Conservation (phyloP, 2,113 vertebrate species). For the Myotis yumanensis region DNA sequence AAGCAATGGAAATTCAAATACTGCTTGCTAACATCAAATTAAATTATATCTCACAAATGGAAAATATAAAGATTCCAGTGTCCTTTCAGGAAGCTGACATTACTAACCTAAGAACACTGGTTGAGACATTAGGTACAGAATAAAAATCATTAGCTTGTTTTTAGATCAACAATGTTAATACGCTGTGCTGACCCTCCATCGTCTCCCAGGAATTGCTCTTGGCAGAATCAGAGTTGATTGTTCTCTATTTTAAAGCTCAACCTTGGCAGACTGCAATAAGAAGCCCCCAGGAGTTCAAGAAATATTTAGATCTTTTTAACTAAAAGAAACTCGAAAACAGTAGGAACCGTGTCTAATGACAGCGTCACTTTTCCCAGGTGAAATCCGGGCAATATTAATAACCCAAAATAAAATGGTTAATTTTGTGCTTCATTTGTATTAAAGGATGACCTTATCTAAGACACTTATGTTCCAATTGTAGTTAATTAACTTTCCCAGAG, state of each 20-base stretch:
- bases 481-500: slow-evolving; percentile 54
- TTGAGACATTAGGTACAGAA: not conserved
- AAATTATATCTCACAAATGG: not conserved
- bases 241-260: slow-evolving; percentile 52
- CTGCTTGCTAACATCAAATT: slow-evolving; percentile 24
- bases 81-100: slow-evolving; percentile 43
- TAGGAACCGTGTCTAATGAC: not conserved
- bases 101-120: slow-evolving; percentile 49
- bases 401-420: slow-evolving; percentile 26
- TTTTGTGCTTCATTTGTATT: slow-evolving; percentile 25
- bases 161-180: slow-evolving; percentile 49
- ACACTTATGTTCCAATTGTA: not conserved
- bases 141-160: slow-evolving; percentile 45
- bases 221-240: slow-evolving; percentile 31
- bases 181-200: not conserved
- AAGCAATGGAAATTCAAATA: slow-evolving; percentile 29
- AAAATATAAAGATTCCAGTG: slow-evolving; percentile 26
- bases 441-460: not conserved
- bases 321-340: slow-evolving; percentile 4
- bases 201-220: slow-evolving; percentile 26
- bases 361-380: not conserved
- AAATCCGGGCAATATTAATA: slow-evolving; percentile 35
- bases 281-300: not conserved
- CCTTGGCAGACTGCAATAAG: not conserved
- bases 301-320: slow-evolving; percentile 51